Percentiles rank a stretch among this genome's conserved stretches.
Conservation (phyloP, 2,888 invertebrate species). For the Orthosia incerta region DNA sequence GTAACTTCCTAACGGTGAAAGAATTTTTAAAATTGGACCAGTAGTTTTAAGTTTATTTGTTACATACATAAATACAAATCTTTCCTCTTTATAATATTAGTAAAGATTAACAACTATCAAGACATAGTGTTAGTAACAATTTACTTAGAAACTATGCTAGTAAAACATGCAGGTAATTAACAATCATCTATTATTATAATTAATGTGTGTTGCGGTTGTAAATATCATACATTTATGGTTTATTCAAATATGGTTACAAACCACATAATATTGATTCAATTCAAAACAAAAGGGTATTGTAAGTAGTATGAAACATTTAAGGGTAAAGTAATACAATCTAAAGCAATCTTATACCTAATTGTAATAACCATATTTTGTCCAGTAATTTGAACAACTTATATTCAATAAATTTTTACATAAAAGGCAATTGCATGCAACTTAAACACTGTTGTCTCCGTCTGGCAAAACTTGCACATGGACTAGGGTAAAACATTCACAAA, state of each 20-base stretch:
- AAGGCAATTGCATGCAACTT: background rate
- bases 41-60: no score
- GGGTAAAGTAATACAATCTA: background rate
- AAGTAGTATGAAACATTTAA: background rate
- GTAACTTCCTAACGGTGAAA: no score
- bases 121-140: background rate
- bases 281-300: background rate
- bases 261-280: background rate
- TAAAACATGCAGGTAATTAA: background rate
- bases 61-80: no score
- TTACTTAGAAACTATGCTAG: background rate
- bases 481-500: constrained; percentile 22
- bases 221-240: background rate
- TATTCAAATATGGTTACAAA: background rate
- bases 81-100: no score
- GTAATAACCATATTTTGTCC: background rate
- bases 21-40: no score
- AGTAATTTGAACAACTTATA: background rate
- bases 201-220: background rate
- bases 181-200: background rate
- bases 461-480: background rate
- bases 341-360: background rate
- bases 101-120: no score
- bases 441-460: background rate
- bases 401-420: background rate